Evolutionary conservation across 2,113 vertebrate genomes (phyloP).

Genomic region (Canis aureus): DNA sequence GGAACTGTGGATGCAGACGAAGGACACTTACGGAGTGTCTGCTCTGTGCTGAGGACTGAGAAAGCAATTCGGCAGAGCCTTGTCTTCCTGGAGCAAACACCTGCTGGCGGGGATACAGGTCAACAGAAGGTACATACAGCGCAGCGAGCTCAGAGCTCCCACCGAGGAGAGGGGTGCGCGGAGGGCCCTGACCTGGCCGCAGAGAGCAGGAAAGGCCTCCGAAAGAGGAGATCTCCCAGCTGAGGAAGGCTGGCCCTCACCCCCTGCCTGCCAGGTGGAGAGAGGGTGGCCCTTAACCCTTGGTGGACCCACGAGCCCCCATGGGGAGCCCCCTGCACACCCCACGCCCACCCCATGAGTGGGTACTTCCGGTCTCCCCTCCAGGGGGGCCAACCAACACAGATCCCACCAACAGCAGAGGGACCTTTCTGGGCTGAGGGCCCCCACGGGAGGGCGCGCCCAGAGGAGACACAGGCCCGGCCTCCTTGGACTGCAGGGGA

Average conservation of each 20-base stretch:
- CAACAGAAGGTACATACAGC: neutral
- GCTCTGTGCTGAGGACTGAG: neutral
- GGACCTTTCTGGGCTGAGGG: neutral
- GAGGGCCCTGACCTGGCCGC: neutral
- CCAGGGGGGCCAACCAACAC: neutral
- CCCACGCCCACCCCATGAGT: accelerated
- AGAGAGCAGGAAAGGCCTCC: neutral
- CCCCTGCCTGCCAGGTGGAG: neutral
- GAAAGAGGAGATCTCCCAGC: no score
- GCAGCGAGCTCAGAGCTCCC: accelerated
- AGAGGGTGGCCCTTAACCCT: neutral
- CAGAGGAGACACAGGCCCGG: no score
- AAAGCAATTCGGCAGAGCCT: neutral
- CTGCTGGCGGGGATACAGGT: neutral
- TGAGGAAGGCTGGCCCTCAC: neutral
- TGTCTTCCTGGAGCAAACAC: accelerated
- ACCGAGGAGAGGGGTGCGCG: accelerated
- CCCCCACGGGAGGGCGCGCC: neutral
- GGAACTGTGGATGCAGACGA: no score
- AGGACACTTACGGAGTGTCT: no score
- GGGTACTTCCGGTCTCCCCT: neutral
- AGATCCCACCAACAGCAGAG: neutral
- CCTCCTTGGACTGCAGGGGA: neutral
- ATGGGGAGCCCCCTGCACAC: no score
- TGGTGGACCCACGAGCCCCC: neutral